Conservation (phyloP, 2,888 invertebrate species). For the Tyria jacobaeae region DNA sequence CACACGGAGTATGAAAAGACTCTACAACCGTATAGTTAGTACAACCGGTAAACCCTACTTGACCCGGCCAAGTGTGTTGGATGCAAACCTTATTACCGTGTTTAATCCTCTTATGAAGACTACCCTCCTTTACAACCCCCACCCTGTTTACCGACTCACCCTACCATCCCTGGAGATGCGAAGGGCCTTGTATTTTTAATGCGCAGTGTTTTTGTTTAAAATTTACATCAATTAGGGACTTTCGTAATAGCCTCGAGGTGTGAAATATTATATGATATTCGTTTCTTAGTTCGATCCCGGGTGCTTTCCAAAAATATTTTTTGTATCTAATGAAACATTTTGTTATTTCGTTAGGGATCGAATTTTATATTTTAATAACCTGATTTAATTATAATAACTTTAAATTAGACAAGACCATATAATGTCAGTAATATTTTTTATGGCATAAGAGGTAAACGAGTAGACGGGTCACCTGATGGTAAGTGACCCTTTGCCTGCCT, state of each 20-base stretch:
- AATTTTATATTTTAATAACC: neutral
- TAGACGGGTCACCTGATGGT: too few species aligned
- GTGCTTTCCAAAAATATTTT: neutral
- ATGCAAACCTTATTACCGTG: conserved; percentile 77
- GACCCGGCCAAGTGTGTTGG: conserved; percentile 72
- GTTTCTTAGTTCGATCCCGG: conserved; percentile 2
- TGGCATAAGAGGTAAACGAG: too few species aligned
- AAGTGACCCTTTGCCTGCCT: too few species aligned
- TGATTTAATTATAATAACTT: neutral
- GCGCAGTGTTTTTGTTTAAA: conserved; percentile 49
- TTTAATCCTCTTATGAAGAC: conserved; percentile 79
- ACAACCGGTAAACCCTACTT: conserved; percentile 68
- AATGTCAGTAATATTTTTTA: too few species aligned
- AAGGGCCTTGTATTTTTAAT: conserved; percentile 51
- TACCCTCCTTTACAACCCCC: conserved; percentile 29
- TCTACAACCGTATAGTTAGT: conserved; percentile 18
- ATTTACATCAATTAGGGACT: conserved; percentile 46
- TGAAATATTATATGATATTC: conserved; percentile 13
- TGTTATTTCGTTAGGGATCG: neutral
- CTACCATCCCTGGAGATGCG: conserved; percentile 27
- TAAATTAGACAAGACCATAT: too few species aligned
- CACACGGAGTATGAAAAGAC: conserved; percentile 16
- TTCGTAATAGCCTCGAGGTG: conserved; percentile 20
- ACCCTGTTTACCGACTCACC: conserved; percentile 11
- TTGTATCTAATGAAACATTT: neutral